These are phyloP conservation scores for Nemapogon koenigi DNA, from an alignment of 2,888 invertebrate species.

Conservation along the genomic window DNA sequence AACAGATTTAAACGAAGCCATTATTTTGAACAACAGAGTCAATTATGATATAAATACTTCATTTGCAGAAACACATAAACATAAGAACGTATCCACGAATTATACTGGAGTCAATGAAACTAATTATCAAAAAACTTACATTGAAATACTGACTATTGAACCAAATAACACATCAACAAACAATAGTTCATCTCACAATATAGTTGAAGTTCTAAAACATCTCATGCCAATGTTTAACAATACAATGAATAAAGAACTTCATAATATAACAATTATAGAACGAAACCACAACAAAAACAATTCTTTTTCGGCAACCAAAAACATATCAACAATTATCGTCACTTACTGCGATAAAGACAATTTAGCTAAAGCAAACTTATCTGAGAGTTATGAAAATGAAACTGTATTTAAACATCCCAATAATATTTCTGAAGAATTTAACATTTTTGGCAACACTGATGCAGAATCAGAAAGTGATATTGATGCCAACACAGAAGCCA, in stretches of 20 bases:
- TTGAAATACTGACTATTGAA: constrained; percentile 49
- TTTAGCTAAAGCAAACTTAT: constrained; percentile 26
- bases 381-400: constrained; percentile 19
- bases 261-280: constrained; percentile 52
- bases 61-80: constrained; percentile 14
- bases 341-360: constrained; percentile 50
- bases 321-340: constrained; percentile 49
- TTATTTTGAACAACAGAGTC: constrained; percentile 31
- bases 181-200: constrained; percentile 36
- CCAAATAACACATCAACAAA: constrained; percentile 36
- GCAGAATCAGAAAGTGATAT: constrained; percentile 19
- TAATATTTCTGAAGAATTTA: background rate
- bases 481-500: constrained; percentile 18
- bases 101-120: background rate
- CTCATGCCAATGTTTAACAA: constrained; percentile 52
- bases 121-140: constrained; percentile 24
- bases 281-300: constrained; percentile 43
- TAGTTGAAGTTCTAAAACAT: constrained; percentile 50
- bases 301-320: constrained; percentile 40
- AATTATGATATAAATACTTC: constrained; percentile 2
- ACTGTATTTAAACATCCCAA: constrained; percentile 18
- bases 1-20: constrained; percentile 40
- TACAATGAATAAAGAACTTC: constrained; percentile 42
- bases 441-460: constrained; percentile 21
- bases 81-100: constrained; percentile 23